Evolutionary conservation across 2,888 invertebrate genomes (phyloP).

Genomic region (Molanna angustata): DNA sequence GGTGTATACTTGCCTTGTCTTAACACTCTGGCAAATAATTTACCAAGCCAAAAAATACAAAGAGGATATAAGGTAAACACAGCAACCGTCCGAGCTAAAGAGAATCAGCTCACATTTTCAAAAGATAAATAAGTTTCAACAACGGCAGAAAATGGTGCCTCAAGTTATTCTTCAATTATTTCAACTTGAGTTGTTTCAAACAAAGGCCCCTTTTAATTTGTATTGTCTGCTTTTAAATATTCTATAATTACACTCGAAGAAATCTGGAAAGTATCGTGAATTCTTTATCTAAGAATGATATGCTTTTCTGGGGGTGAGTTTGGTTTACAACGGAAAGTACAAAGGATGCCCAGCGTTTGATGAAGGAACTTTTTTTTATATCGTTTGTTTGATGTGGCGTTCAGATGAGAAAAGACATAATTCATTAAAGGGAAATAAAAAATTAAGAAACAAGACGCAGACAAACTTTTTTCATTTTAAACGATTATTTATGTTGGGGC

Average conservation of each 20-base stretch:
- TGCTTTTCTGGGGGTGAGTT: constrained; percentile 18
- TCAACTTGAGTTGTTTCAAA: constrained; percentile 31
- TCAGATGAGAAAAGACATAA: constrained; percentile 22
- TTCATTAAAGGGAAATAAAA: constrained; percentile 26
- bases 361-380: constrained; percentile 26
- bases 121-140: constrained; percentile 31
- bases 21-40: too few species aligned
- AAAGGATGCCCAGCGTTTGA: constrained; percentile 25
- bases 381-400: constrained; percentile 27
- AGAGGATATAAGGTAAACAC: constrained; percentile 22
- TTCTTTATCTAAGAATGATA: constrained; percentile 24
- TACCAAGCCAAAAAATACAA: constrained; percentile 25
- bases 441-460: constrained; percentile 20
- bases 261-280: constrained; percentile 29
- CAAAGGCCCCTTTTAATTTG: constrained; percentile 30
- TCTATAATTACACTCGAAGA: constrained; percentile 29
- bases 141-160: constrained; percentile 26
- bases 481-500: constrained; percentile 15
- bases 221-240: constrained; percentile 26
- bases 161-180: constrained; percentile 32
- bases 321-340: constrained; percentile 18
- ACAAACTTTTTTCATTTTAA: constrained; percentile 19
- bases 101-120: constrained; percentile 11
- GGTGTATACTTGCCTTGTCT: too few species aligned
- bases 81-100: constrained; percentile 16